phyloP scores from a whole-genome alignment of 1,140 invertebrate genomes.

The Drosophila rhopaloa region DNA sequence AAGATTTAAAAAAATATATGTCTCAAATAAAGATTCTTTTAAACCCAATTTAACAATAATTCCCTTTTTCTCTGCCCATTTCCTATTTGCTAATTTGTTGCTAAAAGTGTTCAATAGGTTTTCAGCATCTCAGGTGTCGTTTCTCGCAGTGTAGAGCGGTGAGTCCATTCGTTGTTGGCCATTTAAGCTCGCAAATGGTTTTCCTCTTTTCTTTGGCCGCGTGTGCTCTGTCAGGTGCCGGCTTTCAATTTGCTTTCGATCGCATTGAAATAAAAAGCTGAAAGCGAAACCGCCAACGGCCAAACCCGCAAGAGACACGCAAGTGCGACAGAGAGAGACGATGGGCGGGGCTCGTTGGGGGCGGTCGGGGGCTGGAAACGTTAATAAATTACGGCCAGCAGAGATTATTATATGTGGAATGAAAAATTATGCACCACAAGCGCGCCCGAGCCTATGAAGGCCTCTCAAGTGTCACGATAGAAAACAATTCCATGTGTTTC shows the following conservation, averaged over 20 bases:
- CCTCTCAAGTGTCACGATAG: constrained; percentile 67
- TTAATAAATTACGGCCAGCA: constrained; percentile 62
- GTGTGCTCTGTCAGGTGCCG: constrained; percentile 42
- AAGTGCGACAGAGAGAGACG: not conserved
- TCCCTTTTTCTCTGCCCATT: too few species aligned
- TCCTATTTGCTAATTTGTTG: too few species aligned
- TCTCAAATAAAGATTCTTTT: too few species aligned
- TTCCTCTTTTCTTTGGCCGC: constrained; percentile 15
- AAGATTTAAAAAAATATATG: too few species aligned
- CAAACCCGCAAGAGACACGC: constrained; percentile 32
- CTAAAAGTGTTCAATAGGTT: too few species aligned
- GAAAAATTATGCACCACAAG: constrained; percentile 54
- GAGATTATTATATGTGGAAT: constrained; percentile 56
- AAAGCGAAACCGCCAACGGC: constrained; percentile 57
- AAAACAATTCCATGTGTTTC: constrained; percentile 48
- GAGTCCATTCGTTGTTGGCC: constrained; percentile 3
- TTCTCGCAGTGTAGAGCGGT: not conserved
- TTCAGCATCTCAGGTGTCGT: too few species aligned
- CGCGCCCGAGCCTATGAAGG: constrained; percentile 28
- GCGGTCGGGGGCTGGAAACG: constrained; percentile 7
- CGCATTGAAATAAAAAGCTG: constrained; percentile 61
- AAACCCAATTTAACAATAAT: too few species aligned
- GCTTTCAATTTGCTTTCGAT: constrained; percentile 68
- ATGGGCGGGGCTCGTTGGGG: not conserved
- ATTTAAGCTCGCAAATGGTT: constrained; percentile 17